Percentiles rank a stretch among this genome's conserved stretches.
phyloP scores from a whole-genome alignment of 2,797 vertebrate genomes.

The Halcyon leucocephala region DNA sequence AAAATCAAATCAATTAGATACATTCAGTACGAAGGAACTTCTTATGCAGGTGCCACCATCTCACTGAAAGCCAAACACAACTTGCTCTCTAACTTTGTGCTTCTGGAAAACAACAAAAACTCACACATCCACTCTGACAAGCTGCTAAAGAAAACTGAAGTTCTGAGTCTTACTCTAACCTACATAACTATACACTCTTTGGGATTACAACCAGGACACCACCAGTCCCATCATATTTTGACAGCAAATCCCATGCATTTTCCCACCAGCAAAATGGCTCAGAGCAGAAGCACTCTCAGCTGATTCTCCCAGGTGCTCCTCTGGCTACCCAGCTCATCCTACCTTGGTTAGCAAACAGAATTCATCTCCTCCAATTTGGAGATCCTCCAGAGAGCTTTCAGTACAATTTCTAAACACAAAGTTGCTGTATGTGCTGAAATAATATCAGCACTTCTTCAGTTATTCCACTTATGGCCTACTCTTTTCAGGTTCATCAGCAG shows the following conservation, averaged over 20 bases:
- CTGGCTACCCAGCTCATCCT: neutral
- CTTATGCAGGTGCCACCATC: neutral
- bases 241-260: conserved; percentile 32
- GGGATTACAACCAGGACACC: neutral
- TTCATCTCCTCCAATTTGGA: neutral
- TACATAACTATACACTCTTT: neutral
- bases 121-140: neutral
- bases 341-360: neutral
- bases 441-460: neutral
- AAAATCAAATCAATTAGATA: neutral
- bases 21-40: neutral
- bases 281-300: neutral
- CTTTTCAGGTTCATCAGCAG: neutral
- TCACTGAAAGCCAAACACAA: neutral
- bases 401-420: neutral
- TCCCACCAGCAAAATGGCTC: neutral
- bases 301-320: neutral
- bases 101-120: neutral
- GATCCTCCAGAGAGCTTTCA: neutral
- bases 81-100: neutral
- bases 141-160: neutral
- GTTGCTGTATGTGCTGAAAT: neutral
- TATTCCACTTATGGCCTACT: neutral
- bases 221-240: neutral
- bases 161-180: neutral